Base-by-base conservation (phyloP, 2,113 vertebrate species). In the Gymnorhina tibicen region DNA sequence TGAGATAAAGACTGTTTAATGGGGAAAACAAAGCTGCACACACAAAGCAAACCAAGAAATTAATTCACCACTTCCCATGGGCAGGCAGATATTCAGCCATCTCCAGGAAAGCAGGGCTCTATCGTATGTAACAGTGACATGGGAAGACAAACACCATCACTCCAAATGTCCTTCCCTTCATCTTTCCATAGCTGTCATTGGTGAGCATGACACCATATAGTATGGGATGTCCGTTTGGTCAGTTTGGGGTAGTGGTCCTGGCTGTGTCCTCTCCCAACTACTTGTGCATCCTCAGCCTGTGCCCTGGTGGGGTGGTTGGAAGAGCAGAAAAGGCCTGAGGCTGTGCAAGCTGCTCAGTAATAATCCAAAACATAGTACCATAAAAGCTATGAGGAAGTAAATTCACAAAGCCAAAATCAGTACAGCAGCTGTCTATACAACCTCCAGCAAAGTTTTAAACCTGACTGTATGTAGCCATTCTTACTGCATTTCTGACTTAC, bases 121-220 rank as follows among this genome's bases (percentile, higher is more conserved):
- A 2, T 35, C 22, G 16, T 4, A 0, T 1, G 0, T 44, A 63
- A 10, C 0, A 0, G 6, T 35, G 37, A 20, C 44, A 35, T 33
- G 30, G 24, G 26, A 56, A 75, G 55, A 32, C 26, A 50, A 74
- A 32, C 3, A 3, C 5, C 35, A 2, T 60, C 11, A 12, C 7
- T 86, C 33, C 3, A 7, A 50, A 64, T 2, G 2, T 46, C 26
- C 9, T 7, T 50, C 35, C 11, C 6, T 53, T 27, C 9, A 35
- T 81, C 32, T 64, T 79, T 8, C 12, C 15, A 1, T 19, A 30
- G 33, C 13, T 83, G 42, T 73, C 23, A 32, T 16, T 60, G 62
- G 46, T 66, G 30, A 83, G 5, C 27, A 23, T 42, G 30, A 18
- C 1, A 1, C 13, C 26, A 23, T 16, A 28, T 1, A 0, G 6